Evolutionary conservation across 2,797 vertebrate species (phyloP).

Genomic region (Enteromius viviparus): DNA sequence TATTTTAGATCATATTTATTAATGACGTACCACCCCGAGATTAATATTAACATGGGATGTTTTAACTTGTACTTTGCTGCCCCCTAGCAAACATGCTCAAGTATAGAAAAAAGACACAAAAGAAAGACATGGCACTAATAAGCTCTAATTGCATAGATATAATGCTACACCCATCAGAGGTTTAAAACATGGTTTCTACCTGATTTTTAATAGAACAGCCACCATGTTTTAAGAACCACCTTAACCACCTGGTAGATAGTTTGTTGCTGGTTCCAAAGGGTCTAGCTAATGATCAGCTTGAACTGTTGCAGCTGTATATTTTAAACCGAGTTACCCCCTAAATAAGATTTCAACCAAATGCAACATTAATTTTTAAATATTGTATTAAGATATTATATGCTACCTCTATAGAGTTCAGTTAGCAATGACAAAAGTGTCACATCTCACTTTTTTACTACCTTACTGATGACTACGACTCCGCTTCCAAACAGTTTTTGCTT

Average conservation of each 20-base stretch:
- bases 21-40: background rate
- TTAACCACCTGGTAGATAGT: background rate
- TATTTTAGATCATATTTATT: background rate
- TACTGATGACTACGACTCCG: conserved; percentile 66
- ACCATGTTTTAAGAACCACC: background rate
- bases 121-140: background rate
- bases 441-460: conserved; percentile 67
- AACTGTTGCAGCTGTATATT: background rate
- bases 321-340: background rate
- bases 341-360: background rate
- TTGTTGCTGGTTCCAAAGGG: background rate
- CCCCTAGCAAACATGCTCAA: conserved; percentile 14
- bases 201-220: background rate
- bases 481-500: conserved; percentile 70
- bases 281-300: background rate
- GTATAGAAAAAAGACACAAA: background rate
- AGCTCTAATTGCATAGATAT: background rate
- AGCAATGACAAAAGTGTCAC: background rate
- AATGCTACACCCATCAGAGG: background rate
- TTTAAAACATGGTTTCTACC: background rate
- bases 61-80: conserved; percentile 32
- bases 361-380: background rate
- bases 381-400: background rate
- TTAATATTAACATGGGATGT: background rate
- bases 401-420: background rate